Percentiles rank a stretch among this genome's conserved stretches.
Conservation (phyloP, 1,140 invertebrate genomes). For the Drosophila kikkawai region DNA sequence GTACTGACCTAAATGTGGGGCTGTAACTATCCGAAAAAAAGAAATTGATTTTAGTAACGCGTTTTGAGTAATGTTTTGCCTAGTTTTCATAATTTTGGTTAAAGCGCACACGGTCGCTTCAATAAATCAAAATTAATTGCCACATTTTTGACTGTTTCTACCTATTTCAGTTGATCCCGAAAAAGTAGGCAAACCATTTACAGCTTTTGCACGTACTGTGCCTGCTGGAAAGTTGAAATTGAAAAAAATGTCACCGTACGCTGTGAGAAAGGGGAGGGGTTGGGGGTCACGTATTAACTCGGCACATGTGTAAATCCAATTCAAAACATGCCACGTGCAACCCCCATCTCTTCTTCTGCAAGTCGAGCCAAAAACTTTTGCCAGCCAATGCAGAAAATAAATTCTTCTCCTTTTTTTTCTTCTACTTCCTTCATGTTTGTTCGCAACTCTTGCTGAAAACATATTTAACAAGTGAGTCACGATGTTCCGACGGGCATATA, state of each 20-base stretch:
- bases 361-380: constrained; percentile 37
- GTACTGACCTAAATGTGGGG: constrained; percentile 25
- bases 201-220: constrained; percentile 24
- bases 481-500: constrained; percentile 8
- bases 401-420: constrained; percentile 22
- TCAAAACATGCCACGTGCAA: constrained; percentile 76
- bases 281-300: constrained; percentile 68
- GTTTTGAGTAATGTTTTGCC: constrained; percentile 8
- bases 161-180: constrained; percentile 12
- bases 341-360: background rate
- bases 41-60: constrained; percentile 25
- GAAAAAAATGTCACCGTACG: constrained; percentile 66
- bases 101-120: background rate
- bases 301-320: constrained; percentile 81
- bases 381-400: constrained; percentile 55
- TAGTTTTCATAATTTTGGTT: constrained; percentile 9
- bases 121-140: constrained; percentile 62
- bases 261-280: background rate
- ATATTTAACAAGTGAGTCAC: constrained; percentile 54
- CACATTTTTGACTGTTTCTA: constrained; percentile 17
- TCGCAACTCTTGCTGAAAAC: constrained; percentile 53
- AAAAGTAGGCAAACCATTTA: constrained; percentile 51
- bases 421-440: constrained; percentile 26
- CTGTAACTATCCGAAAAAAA: background rate
- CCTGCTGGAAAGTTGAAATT: constrained; percentile 67